phyloP scores from a whole-genome alignment of 2,113 vertebrate species.

The Vireo altiloquus region DNA sequence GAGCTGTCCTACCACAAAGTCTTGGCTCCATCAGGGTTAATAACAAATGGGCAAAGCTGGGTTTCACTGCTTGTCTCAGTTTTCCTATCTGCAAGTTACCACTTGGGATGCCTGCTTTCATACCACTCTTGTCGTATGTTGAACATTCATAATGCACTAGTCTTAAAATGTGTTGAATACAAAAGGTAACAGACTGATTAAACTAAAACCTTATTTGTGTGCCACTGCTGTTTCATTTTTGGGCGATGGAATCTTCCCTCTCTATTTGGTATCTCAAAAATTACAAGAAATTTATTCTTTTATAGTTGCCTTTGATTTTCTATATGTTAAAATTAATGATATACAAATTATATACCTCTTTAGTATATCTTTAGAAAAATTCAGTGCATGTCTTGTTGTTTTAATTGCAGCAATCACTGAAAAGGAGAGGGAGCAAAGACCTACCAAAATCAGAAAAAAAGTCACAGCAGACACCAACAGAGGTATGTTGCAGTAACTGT shows the following conservation, averaged over 20 bases:
- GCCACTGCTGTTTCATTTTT: neutral
- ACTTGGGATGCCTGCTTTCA: neutral
- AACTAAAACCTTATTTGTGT: neutral
- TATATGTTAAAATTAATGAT: neutral
- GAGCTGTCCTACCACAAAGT: neutral
- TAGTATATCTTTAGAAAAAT: neutral
- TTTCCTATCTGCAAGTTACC: neutral
- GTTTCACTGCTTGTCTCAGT: neutral
- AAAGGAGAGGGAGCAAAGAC: conserved; percentile 95
- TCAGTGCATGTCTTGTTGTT: conserved; percentile 22
- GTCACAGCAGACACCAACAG: conserved; percentile 84
- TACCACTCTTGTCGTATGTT: neutral
- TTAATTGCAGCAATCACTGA: conserved; percentile 83
- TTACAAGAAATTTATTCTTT: neutral
- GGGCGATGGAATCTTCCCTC: neutral
- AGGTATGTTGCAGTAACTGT: conserved; percentile 74
- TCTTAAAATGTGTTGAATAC: neutral
- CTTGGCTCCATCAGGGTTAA: neutral
- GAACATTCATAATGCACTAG: neutral
- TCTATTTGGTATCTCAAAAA: neutral
- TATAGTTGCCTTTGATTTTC: neutral
- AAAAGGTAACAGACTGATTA: neutral
- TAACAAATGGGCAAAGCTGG: neutral
- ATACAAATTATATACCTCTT: neutral
- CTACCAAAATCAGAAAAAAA: conserved; percentile 89